These are phyloP conservation scores for Trachythela sp. DNA, from an alignment of 64 coral and sea anemone species.

Conservation along the genomic window DNA sequence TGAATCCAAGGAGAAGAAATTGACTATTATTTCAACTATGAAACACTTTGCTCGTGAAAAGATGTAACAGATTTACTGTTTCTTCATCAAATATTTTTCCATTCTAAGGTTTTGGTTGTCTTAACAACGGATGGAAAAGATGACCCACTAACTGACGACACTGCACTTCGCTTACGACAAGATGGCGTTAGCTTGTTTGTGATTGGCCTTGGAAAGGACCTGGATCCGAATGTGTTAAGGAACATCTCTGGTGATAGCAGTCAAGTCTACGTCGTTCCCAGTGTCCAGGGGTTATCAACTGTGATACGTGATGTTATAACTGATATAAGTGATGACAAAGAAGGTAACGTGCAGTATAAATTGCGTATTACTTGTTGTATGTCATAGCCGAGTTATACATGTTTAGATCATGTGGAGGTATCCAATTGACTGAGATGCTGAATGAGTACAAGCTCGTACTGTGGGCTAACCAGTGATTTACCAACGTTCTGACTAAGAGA, in stretches of 20 bases:
- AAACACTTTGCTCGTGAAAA: too few species aligned
- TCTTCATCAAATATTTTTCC: neutral
- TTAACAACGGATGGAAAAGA: neutral
- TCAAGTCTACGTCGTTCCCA: neutral
- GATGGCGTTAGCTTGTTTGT: neutral
- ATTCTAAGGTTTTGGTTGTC: neutral
- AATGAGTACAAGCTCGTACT: too few species aligned
- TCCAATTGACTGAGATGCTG: too few species aligned
- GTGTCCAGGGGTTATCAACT: neutral
- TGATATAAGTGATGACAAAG: neutral
- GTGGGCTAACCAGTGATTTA: too few species aligned
- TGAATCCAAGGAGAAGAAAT: too few species aligned
- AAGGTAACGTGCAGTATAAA: neutral
- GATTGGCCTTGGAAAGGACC: neutral
- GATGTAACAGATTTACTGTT: too few species aligned
- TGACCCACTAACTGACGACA: neutral
- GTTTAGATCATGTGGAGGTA: too few species aligned
- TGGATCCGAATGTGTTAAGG: neutral
- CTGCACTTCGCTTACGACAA: neutral
- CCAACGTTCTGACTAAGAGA: too few species aligned
- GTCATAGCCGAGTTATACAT: neutral
- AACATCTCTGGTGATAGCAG: neutral
- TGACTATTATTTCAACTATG: too few species aligned
- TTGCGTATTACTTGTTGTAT: neutral
- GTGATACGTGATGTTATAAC: neutral